Base-by-base conservation (phyloP, 2,888 invertebrate genomes). In the Monopis laevigella region DNA sequence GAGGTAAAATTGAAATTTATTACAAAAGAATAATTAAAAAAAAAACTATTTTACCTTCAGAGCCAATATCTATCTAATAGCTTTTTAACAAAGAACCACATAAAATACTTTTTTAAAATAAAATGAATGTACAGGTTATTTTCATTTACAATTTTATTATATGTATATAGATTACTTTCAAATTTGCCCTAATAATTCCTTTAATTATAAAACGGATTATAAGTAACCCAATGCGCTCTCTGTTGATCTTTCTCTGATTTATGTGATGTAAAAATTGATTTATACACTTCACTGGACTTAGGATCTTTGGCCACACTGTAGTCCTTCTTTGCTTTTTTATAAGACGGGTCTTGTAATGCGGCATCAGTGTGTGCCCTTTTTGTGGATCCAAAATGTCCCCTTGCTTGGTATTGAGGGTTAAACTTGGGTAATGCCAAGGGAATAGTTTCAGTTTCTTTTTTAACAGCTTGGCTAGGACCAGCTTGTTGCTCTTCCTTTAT, bases 151-250 rank as follows among this genome's bases (percentile, higher is more conserved):
- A n/a, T n/a, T n/a, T n/a, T n/a, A n/a, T n/a, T n/a, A n/a, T n/a
- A n/a, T n/a, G n/a, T n/a, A n/a, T n/a, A n/a, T n/a, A n/a, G n/a
- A n/a, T n/a, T n/a, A n/a, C n/a, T n/a, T n/a, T n/a, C n/a, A n/a
- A n/a, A n/a, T n/a, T n/a, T n/a, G n/a, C n/a, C n/a, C n/a, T n/a
- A n/a, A n/a, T n/a, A n/a, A n/a, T n/a, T n/a, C n/a, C n/a, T n/a
- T 78, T 74, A 90, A 75, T 93, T 93, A 65, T 93, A 94, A 69
- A 93, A 93, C 39, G 98, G 98, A 83, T 98, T 98, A 58, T 95
- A 97, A 0, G 98, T 98, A 42, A 98, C 89, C 99, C 98, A 99
- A 65, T 98, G 97, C 2, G 96, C 96, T 52, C 91, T 87, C 32
- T 88, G 84, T 64, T 98, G 96, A 40, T 90, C 88, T 54, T 91